These are phyloP conservation scores for Nebria ingens DNA, from an alignment of 1,140 invertebrate genomes.

Conservation along the genomic window DNA sequence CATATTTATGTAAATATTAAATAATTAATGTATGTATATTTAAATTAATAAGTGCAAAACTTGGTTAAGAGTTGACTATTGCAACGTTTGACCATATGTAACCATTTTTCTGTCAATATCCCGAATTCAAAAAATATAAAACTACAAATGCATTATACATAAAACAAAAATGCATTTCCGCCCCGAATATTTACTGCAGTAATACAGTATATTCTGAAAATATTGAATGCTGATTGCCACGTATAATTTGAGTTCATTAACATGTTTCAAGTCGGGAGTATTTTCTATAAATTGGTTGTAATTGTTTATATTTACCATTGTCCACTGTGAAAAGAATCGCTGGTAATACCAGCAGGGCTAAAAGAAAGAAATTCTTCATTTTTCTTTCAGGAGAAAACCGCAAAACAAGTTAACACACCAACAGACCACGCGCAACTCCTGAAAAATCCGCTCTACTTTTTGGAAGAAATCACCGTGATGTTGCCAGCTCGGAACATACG, in stretches of 20 bases:
- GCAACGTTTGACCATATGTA: background rate
- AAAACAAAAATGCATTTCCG: no score
- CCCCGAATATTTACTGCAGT: background rate
- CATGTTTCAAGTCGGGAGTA: constrained; percentile 10
- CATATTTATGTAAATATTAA: no score
- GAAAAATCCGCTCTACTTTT: constrained; percentile 9
- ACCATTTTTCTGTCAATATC: background rate
- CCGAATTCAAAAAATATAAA: constrained; percentile 12
- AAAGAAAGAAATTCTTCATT: constrained; percentile 46
- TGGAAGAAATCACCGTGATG: background rate
- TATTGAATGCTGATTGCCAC: constrained; percentile 17
- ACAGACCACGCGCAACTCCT: constrained; percentile 10
- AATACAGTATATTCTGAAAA: constrained; percentile 9
- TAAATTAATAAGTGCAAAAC: no score
- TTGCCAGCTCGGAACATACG: constrained; percentile 15
- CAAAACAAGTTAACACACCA: constrained; percentile 9
- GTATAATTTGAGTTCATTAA: constrained; percentile 17
- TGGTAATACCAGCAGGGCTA: constrained; percentile 44
- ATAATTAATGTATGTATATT: no score
- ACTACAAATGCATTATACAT: constrained; percentile 10
- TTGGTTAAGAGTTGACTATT: constrained; percentile 14
- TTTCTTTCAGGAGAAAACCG: constrained; percentile 19
- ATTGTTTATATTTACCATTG: constrained; percentile 39
- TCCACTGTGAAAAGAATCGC: constrained; percentile 44
- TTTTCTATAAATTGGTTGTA: constrained; percentile 14